Conservation (phyloP, 1,140 invertebrate species). For the Manduca sexta region DNA sequence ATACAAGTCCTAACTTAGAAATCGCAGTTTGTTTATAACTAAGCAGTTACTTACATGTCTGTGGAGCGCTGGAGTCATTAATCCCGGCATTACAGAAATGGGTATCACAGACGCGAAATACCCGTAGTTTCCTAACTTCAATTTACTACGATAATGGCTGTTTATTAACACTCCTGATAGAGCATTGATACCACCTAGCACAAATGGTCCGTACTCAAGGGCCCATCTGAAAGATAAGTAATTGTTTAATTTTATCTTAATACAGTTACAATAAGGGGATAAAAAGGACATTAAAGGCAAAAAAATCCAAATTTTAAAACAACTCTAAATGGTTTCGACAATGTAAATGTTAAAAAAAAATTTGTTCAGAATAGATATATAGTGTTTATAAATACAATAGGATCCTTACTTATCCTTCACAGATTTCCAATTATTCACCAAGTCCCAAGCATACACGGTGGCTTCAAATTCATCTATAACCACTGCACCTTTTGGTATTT, state of each 20-base stretch:
- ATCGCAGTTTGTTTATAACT: too few species aligned
- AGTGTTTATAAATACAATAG: too few species aligned
- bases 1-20: too few species aligned
- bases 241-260: too few species aligned
- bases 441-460: constrained; percentile 43
- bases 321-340: too few species aligned
- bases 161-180: constrained; percentile 51
- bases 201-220: constrained; percentile 34
- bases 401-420: constrained; percentile 48
- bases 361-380: too few species aligned
- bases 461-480: constrained; percentile 42
- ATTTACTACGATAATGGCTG: constrained; percentile 40
- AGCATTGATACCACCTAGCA: constrained; percentile 44
- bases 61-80: constrained; percentile 50
- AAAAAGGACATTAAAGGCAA: too few species aligned
- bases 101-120: constrained; percentile 51
- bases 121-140: constrained; percentile 49
- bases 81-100: constrained; percentile 44
- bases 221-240: constrained; percentile 49
- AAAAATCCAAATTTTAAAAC: too few species aligned
- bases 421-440: constrained; percentile 44
- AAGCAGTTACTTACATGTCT: constrained; percentile 48
- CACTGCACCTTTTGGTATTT: constrained; percentile 50
- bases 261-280: too few species aligned
- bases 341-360: too few species aligned